These are phyloP conservation scores for Thunnus thynnus DNA, from an alignment of 2,113 vertebrate species.

Conservation along the genomic window DNA sequence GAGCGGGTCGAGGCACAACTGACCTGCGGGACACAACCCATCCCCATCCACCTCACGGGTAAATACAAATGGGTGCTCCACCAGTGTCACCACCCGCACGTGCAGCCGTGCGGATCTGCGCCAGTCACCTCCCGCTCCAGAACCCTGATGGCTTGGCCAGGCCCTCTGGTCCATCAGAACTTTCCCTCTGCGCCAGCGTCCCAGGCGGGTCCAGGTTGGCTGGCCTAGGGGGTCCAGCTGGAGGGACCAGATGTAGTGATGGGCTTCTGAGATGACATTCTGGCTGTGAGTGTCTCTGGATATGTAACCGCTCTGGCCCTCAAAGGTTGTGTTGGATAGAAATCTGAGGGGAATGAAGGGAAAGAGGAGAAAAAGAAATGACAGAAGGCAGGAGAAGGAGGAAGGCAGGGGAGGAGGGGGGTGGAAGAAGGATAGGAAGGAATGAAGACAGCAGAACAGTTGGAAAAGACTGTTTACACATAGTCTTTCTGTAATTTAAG, in stretches of 20 bases:
- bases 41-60: conserved; percentile 95
- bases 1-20: conserved; percentile 92
- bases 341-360: conserved; percentile 86
- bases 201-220: conserved; percentile 90
- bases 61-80: conserved; percentile 95
- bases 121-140: conserved; percentile 71
- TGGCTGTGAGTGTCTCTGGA: conserved; percentile 73
- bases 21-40: conserved; percentile 93
- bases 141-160: conserved; percentile 77
- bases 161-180: conserved; percentile 90
- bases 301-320: conserved; percentile 87
- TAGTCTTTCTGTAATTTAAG: background rate
- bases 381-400: background rate
- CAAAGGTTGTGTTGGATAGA: conserved; percentile 93
- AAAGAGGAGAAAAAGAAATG: conserved; percentile 11
- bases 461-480: background rate
- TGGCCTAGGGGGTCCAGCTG: conserved; percentile 94
- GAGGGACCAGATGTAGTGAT: conserved; percentile 87
- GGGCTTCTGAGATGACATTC: conserved; percentile 85
- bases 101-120: conserved; percentile 66
- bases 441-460: background rate
- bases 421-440: background rate
- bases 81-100: conserved; percentile 92
- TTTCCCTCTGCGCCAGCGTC: conserved; percentile 74
- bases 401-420: background rate